Conservation (phyloP, 2,888 invertebrate species). For the Hetaerina titia region DNA sequence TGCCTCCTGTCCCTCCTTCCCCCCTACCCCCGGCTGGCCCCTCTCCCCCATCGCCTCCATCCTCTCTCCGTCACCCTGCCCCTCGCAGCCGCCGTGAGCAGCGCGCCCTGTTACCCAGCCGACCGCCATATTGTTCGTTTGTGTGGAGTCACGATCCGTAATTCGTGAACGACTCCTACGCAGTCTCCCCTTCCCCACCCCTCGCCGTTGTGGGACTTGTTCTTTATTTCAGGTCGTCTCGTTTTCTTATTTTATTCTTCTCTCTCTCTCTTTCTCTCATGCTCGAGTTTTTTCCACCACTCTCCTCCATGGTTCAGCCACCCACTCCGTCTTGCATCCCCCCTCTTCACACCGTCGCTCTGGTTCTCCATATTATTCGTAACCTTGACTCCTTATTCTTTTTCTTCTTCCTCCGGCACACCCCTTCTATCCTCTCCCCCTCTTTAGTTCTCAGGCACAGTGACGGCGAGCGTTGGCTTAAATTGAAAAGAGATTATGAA, state of each 20-base stretch:
- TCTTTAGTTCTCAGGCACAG: not conserved
- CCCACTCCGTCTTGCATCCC: not conserved
- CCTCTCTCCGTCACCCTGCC: not conserved
- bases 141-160: constrained; percentile 65
- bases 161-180: constrained; percentile 67
- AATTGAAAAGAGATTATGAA: not conserved
- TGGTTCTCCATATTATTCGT: constrained; percentile 7
- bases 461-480: not conserved
- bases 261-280: not conserved
- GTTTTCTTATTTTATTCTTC: not conserved
- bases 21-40: not conserved
- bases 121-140: constrained; percentile 65
- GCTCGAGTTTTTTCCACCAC: not conserved
- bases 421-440: not conserved
- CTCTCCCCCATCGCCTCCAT: not conserved
- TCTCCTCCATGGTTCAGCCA: not conserved
- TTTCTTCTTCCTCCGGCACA: not conserved
- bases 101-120: not conserved
- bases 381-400: constrained; percentile 12
- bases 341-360: not conserved
- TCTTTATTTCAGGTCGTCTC: constrained; percentile 37
- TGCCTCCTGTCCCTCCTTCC: not conserved
- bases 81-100: not conserved
- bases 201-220: not conserved
- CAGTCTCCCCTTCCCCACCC: not conserved